Percentiles rank a stretch among this genome's conserved stretches.
phyloP scores from a whole-genome alignment of 2,888 invertebrate species.

The Amphimallon solstitiale region DNA sequence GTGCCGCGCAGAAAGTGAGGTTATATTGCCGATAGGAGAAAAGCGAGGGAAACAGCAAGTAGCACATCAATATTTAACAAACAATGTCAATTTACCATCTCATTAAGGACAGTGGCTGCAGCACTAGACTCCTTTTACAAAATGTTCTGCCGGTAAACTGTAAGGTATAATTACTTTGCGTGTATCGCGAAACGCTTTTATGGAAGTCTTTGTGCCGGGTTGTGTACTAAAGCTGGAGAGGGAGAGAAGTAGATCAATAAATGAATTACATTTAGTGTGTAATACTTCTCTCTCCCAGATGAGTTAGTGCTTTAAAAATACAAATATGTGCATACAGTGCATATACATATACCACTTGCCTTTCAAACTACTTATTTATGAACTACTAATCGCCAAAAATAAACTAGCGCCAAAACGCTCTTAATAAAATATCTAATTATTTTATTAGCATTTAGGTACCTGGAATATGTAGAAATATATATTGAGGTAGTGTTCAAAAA shows the following conservation, averaged over 20 bases:
- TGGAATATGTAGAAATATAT: no score
- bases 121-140: slow-evolving; percentile 11
- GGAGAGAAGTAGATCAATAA: slow-evolving; percentile 62
- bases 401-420: no score
- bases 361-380: no score
- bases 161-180: slow-evolving; percentile 42
- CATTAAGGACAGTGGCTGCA: slow-evolving; percentile 16
- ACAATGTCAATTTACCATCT: slow-evolving; percentile 43
- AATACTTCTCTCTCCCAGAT: slow-evolving; percentile 50
- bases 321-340: no score
- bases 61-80: slow-evolving; percentile 39
- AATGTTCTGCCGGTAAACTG: slow-evolving; percentile 17
- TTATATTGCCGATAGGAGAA: slow-evolving; percentile 41
- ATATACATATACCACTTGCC: slow-evolving; percentile 14
- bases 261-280: slow-evolving; percentile 62
- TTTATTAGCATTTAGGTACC: no score
- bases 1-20: slow-evolving; percentile 43
- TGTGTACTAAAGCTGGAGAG: slow-evolving; percentile 47
- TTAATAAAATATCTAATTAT: no score
- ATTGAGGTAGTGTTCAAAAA: no score
- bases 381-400: no score
- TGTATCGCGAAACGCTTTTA: slow-evolving; percentile 33
- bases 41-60: slow-evolving; percentile 39
- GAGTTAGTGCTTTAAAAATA: slow-evolving; percentile 40
- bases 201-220: slow-evolving; percentile 48